phyloP scores from a whole-genome alignment of 2,113 vertebrate species.

The Xiphophorus couchianus region DNA sequence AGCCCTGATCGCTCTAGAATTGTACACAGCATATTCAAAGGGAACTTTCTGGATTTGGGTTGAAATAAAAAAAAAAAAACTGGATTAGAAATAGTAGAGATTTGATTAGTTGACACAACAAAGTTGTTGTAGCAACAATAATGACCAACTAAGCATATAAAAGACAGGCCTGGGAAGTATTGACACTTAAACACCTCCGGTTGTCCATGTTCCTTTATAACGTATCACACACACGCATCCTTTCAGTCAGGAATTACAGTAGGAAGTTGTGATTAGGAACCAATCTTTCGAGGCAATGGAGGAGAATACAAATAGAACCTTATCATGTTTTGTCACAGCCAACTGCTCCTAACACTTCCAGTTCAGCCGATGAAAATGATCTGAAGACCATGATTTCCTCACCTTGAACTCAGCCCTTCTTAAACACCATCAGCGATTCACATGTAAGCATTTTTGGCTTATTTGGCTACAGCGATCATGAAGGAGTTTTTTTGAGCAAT shows the following conservation, averaged over 20 bases:
- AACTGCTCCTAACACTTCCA: not conserved
- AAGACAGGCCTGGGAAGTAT: not conserved
- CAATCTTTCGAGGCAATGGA: not conserved
- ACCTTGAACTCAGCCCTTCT: not conserved
- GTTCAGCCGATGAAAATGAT: not conserved
- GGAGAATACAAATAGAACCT: not conserved
- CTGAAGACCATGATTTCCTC: no score
- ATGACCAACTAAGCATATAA: not conserved
- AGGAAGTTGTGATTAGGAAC: not conserved
- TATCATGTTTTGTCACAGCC: not conserved
- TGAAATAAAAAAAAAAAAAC: no score
- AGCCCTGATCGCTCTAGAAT: no score
- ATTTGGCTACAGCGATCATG: not conserved
- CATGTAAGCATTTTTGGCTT: no score
- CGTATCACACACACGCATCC: no score
- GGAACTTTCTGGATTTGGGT: no score
- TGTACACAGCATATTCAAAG: no score
- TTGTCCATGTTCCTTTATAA: no score
- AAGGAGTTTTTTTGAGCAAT: not conserved
- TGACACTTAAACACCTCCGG: no score
- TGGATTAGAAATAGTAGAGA: no score
- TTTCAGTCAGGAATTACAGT: no score
- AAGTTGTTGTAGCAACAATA: not conserved
- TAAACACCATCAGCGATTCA: not conserved
- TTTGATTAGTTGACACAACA: not conserved